Percentiles rank a stretch among this genome's conserved stretches.
phyloP scores from a whole-genome alignment of 2,888 invertebrate genomes.

The Tenthredo mesomela region DNA sequence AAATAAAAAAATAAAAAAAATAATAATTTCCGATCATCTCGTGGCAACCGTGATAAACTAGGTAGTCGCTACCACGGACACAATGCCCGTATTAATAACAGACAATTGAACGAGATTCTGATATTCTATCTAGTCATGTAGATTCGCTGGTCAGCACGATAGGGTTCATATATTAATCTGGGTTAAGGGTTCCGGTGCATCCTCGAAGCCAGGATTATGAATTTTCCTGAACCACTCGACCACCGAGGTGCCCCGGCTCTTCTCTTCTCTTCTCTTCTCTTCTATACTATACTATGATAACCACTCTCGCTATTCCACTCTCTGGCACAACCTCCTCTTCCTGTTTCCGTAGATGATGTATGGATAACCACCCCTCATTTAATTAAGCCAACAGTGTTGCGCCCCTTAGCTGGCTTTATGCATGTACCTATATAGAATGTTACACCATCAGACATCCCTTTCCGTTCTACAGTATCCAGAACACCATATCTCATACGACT shows the following conservation, averaged over 20 bases:
- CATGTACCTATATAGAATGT: slow-evolving; percentile 9
- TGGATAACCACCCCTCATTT: slow-evolving; percentile 48
- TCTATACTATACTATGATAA: not conserved
- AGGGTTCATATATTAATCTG: slow-evolving; percentile 24
- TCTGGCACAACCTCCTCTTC: slow-evolving; percentile 11
- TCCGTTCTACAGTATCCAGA: not conserved
- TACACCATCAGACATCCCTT: slow-evolving; percentile 4
- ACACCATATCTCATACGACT: not conserved
- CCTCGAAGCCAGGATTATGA: slow-evolving; percentile 28
- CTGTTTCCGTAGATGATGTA: slow-evolving; percentile 39
- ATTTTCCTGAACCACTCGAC: slow-evolving; percentile 30
- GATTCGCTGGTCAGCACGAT: not conserved
- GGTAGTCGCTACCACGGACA: not conserved
- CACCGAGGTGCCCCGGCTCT: not conserved
- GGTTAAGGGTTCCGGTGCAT: slow-evolving; percentile 41
- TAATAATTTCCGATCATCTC: not conserved
- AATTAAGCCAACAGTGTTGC: slow-evolving; percentile 41
- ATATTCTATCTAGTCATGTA: slow-evolving; percentile 1
- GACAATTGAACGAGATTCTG: slow-evolving; percentile 12
- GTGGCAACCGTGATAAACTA: not conserved
- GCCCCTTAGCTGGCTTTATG: slow-evolving; percentile 25
- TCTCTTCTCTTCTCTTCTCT: no score
- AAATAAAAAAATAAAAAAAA: not conserved
- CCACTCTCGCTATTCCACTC: slow-evolving; percentile 14
- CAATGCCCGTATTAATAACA: not conserved